Base-by-base conservation (phyloP, 2,113 vertebrate species). In the Dolichallabes microphthalmus region DNA sequence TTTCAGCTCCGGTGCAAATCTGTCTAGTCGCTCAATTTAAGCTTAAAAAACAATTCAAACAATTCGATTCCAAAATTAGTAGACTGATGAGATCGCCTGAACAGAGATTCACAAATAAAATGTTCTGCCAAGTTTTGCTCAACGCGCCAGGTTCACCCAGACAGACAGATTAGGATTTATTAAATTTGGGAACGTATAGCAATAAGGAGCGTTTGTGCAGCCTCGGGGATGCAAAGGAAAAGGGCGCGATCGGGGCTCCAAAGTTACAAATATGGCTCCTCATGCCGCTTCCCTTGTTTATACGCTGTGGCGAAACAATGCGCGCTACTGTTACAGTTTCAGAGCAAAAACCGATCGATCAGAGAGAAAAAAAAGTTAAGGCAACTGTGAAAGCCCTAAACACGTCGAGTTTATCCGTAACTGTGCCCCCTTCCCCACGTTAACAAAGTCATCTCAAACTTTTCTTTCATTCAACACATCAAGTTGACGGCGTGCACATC, bases 211-310 rank as follows among this genome's bases (percentile, higher is more conserved):
- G 22, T 52, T 35, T 63, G 0, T 82, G 68, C 77, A 84, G 76
- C 85, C 32, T 50, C 71, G 11, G 58, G 80, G 86, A 89, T 80
- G 83, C 58, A 82, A 88, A 86, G 90, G 91, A 93, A 88, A 95
- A 94, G 93, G 95, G 94, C 95, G 95, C 95, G 95, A 96, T 95
- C 94, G 94, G 93, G 90, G 94, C 95, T 95, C 93, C 96, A 97
- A 98, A 98, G 96, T 97, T 98, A 95, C 95, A 96, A 97, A 97
- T 95, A 96, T 96, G 96, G 96, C 96, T 96, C 83, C 95, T 96
- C 95, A 85, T 91, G 88, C 93, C 88, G 94, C 92, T 90, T 93
- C 90, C 94, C 95, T 95, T 95, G 95, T 96, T 96, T 95, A 93
- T 94, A 91, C 88, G 86, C 91, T 85, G 45, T 45, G 86, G 90